phyloP scores from a whole-genome alignment of 2,113 vertebrate genomes.

The Melanocharis versteri region DNA sequence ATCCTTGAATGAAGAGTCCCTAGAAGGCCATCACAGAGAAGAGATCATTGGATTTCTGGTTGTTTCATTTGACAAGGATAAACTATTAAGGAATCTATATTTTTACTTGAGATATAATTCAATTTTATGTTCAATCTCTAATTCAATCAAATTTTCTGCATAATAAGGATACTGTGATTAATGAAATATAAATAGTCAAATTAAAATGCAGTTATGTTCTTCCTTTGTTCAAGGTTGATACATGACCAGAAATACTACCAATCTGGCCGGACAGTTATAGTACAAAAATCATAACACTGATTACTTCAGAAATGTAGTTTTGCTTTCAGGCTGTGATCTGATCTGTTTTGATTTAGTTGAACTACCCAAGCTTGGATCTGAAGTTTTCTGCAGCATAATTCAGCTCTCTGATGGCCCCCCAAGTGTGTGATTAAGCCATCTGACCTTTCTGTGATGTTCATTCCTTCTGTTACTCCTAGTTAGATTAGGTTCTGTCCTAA shows the following conservation, averaged over 20 bases:
- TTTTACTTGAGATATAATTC: background rate
- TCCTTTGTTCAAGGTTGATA: background rate
- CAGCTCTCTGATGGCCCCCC: background rate
- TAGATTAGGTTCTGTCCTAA: background rate
- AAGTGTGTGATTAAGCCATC: background rate
- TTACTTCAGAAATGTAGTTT: background rate
- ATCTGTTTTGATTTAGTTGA: background rate
- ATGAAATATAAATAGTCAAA: background rate
- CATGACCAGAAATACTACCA: background rate
- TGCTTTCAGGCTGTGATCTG: background rate
- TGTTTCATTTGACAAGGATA: background rate
- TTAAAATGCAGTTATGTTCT: background rate
- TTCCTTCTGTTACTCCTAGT: background rate
- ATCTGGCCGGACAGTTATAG: background rate
- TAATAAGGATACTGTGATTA: background rate
- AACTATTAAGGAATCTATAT: background rate
- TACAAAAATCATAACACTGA: background rate
- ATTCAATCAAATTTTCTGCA: background rate
- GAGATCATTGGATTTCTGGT: background rate
- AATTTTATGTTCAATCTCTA: background rate
- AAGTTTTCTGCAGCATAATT: slow-evolving; percentile 2
- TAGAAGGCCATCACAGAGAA: background rate
- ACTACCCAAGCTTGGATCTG: background rate
- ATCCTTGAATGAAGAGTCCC: background rate
- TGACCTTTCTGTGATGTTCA: background rate